phyloP scores from a whole-genome alignment of 2,888 invertebrate genomes.

The Scaptomyza parva region DNA sequence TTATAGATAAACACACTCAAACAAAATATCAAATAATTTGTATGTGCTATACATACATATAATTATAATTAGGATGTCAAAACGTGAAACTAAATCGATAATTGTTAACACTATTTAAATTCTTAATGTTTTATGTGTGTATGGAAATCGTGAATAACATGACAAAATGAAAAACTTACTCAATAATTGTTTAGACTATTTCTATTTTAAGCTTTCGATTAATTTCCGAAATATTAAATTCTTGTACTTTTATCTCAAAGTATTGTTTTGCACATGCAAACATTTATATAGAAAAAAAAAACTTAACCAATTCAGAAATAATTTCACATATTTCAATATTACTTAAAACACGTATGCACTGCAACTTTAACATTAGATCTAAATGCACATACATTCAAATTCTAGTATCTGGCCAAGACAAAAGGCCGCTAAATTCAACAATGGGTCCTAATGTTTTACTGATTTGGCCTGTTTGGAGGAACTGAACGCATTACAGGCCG shows the following conservation, averaged over 20 bases:
- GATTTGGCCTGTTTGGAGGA: constrained; percentile 7
- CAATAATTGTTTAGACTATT: neutral
- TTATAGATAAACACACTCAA: constrained; percentile 18
- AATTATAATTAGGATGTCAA: neutral
- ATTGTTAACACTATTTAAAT: neutral
- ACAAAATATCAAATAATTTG: neutral
- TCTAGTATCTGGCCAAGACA: constrained; percentile 1
- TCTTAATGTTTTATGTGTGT: neutral
- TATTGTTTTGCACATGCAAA: neutral
- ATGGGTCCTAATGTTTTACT: constrained; percentile 2
- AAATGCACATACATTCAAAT: constrained; percentile 4
- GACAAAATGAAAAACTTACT: neutral
- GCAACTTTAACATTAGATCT: constrained; percentile 1
- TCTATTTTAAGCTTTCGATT: neutral
- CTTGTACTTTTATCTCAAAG: neutral
- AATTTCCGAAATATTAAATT: neutral
- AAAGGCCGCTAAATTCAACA: neutral
- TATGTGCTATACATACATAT: neutral
- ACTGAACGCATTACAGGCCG: neutral
- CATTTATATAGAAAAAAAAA: neutral
- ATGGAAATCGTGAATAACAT: neutral
- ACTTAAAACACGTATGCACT: neutral
- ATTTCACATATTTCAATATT: neutral
- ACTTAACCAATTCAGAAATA: neutral
- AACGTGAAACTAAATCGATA: neutral